Percentiles rank a stretch among this genome's conserved stretches.
Conservation (phyloP, 2,113 vertebrate species). For the Marmota monax region DNA sequence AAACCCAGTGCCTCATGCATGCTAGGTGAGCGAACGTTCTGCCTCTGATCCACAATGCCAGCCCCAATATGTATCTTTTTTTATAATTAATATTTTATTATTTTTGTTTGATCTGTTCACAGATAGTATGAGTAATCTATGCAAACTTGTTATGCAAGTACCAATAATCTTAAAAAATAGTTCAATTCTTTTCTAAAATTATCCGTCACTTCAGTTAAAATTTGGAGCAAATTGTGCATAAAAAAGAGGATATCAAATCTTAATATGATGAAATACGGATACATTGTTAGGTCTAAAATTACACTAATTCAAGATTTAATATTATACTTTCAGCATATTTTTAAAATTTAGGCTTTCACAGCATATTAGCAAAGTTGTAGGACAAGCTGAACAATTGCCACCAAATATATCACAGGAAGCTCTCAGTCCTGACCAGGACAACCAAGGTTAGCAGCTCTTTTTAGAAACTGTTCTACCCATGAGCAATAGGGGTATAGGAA, state of each 20-base stretch:
- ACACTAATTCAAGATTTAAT: neutral
- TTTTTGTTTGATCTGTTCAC: neutral
- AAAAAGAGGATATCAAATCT: neutral
- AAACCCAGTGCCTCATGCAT: too few species aligned
- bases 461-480: neutral
- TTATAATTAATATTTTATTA: neutral
- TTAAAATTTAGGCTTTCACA: neutral
- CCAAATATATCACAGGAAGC: neutral
- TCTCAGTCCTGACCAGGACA: neutral
- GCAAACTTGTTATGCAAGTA: neutral
- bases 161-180: neutral
- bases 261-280: neutral
- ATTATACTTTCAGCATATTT: neutral
- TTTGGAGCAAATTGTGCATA: constrained; percentile 2
- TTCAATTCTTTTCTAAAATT: neutral
- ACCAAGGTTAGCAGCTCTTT: neutral
- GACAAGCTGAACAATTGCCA: neutral
- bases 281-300: neutral
- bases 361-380: neutral
- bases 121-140: neutral
- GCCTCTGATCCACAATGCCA: too few species aligned
- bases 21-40: too few species aligned
- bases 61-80: neutral
- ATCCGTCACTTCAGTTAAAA: neutral
- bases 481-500: neutral